Percentiles rank a stretch among this genome's conserved stretches.
Conservation (phyloP, 37 sponge, comb jelly and placozoan genomes). For the Dysidea cf. avara region DNA sequence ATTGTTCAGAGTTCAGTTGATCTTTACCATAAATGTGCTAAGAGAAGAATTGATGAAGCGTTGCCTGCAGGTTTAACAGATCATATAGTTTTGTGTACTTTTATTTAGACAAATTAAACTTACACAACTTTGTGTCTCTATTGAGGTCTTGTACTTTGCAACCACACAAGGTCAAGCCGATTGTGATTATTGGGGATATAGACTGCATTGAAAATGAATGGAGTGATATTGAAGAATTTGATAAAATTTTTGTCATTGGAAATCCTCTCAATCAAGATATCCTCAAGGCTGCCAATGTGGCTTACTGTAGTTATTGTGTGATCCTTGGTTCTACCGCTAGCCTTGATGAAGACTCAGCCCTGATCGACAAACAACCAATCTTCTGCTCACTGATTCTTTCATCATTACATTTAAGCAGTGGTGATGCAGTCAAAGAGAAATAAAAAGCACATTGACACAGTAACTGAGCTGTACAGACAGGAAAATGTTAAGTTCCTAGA, state of each 20-base stretch:
- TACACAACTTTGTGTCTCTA: conserved; percentile 54
- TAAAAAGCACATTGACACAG: conserved; percentile 8
- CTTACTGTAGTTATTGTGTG: conserved; percentile 47
- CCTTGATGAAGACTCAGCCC: conserved; percentile 22
- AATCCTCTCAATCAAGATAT: conserved; percentile 47
- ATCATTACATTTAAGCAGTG: background rate
- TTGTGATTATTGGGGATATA: conserved; percentile 58
- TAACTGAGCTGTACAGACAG: conserved; percentile 56
- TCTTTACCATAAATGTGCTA: too few relatives aligned
- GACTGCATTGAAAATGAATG: conserved; percentile 63
- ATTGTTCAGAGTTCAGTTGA: too few relatives aligned
- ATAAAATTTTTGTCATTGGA: conserved; percentile 55
- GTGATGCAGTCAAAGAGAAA: background rate
- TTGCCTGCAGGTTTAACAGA: conserved; percentile 7
- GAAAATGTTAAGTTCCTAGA: conserved; percentile 81
- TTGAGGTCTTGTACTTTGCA: conserved; percentile 36
- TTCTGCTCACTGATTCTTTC: conserved; percentile 57
- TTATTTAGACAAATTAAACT: conserved; percentile 66
- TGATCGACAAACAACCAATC: conserved; percentile 68
- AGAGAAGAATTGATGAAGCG: too few relatives aligned
- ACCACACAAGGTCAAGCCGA: conserved; percentile 16
- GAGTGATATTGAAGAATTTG: conserved; percentile 33
- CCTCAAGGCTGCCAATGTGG: conserved; percentile 34
- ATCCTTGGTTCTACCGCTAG: conserved; percentile 32
- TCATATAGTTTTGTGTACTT: conserved; percentile 78